phyloP scores from a whole-genome alignment of 1,140 invertebrate species.

The Drosophila lini region DNA sequence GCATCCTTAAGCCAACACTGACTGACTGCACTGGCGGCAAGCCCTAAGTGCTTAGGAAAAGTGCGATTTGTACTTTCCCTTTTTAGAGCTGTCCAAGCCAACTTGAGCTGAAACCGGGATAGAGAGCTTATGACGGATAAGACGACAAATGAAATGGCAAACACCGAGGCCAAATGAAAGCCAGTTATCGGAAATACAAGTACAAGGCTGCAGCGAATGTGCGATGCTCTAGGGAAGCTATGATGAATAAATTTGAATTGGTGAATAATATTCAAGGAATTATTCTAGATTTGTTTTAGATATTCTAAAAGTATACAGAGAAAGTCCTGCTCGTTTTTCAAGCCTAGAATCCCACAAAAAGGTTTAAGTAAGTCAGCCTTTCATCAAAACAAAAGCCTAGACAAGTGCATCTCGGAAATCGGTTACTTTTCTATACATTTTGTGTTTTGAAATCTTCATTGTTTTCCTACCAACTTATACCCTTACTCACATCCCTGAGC shows the following conservation, averaged over 20 bases:
- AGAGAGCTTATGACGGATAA: slow-evolving; percentile 47
- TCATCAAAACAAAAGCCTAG: neutral
- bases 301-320: neutral
- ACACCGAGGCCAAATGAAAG: slow-evolving; percentile 34
- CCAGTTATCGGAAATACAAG: slow-evolving; percentile 14
- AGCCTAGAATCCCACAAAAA: too few relatives aligned
- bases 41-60: slow-evolving; percentile 59
- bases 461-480: slow-evolving; percentile 26
- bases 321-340: neutral
- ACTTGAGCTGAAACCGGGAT: slow-evolving; percentile 12
- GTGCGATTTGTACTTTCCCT: slow-evolving; percentile 75
- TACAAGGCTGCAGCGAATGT: slow-evolving; percentile 5
- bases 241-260: too few relatives aligned
- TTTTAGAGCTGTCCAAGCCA: slow-evolving; percentile 44
- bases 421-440: neutral
- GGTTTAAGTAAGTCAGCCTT: neutral
- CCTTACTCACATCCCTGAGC: slow-evolving; percentile 24
- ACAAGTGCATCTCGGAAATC: slow-evolving; percentile 6
- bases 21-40: slow-evolving; percentile 28
- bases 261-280: too few relatives aligned
- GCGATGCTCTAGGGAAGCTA: slow-evolving; percentile 19
- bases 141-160: slow-evolving; percentile 55
- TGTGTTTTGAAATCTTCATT: slow-evolving; percentile 9
- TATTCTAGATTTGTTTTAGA: too few relatives aligned
- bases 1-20: slow-evolving; percentile 55